phyloP scores from a whole-genome alignment of 2,113 vertebrate genomes.

The Alces alces region DNA sequence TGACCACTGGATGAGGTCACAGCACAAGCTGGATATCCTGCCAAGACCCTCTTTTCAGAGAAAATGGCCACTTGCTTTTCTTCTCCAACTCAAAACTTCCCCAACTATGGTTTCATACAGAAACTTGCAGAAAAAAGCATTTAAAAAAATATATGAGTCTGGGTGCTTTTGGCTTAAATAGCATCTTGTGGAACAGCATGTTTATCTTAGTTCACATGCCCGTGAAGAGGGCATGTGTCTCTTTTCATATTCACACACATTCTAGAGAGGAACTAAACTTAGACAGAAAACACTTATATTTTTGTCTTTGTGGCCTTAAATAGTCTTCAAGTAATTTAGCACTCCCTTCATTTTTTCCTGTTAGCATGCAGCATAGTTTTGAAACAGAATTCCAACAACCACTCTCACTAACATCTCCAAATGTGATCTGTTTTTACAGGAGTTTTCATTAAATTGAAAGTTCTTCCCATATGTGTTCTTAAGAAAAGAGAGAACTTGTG shows the following conservation, averaged over 20 bases:
- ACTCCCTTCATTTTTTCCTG: no score
- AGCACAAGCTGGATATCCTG: neutral
- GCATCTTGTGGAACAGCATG: no score
- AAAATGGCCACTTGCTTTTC: neutral
- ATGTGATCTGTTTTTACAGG: neutral
- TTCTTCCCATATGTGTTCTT: neutral
- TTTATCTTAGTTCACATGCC: neutral
- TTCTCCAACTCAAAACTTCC: neutral
- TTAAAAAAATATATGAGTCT: neutral
- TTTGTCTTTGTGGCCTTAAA: neutral
- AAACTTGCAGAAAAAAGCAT: neutral
- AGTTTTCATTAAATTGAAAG: neutral
- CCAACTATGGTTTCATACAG: neutral
- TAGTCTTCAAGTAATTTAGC: neutral
- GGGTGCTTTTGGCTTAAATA: neutral
- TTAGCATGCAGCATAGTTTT: neutral
- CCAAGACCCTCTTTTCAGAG: neutral
- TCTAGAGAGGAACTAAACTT: neutral
- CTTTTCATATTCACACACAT: neutral
- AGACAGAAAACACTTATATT: neutral
- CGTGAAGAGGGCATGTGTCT: neutral
- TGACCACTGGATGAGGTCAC: neutral
- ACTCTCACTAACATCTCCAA: rapidly evolving
- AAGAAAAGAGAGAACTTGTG: neutral
- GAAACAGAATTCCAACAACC: neutral